Evolutionary conservation across 53 echinoderm and acorn worm species (phyloP).

Genomic region (Zoroaster sp.): DNA sequence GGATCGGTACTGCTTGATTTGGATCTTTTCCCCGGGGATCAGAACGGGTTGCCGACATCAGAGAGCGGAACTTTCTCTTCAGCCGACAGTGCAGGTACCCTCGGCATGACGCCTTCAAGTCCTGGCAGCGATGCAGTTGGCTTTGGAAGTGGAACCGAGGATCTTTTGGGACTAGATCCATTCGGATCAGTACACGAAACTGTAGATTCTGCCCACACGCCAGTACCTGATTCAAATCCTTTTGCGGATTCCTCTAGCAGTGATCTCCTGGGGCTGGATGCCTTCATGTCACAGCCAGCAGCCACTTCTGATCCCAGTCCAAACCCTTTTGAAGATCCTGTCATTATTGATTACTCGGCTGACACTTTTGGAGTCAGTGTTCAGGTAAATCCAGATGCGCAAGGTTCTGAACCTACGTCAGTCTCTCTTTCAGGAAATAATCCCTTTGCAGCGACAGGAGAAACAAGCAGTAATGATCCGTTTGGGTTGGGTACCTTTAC

Average conservation of each 20-base stretch:
- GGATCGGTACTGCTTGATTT: conserved; percentile 40
- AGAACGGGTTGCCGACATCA: conserved; percentile 21
- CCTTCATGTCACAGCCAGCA: conserved; percentile 29
- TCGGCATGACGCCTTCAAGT: conserved; percentile 31
- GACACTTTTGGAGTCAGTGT: conserved; percentile 1
- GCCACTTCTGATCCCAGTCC: neutral
- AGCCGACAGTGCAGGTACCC: conserved; percentile 10
- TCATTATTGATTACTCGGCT: neutral
- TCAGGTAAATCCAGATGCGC: neutral
- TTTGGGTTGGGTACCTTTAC: conserved; percentile 63
- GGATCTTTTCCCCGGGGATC: conserved; percentile 2
- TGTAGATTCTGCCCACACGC: neutral
- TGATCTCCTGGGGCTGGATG: conserved; percentile 8
- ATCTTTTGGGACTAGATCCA: conserved; percentile 65
- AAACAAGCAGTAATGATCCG: conserved; percentile 28
- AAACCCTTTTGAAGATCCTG: neutral
- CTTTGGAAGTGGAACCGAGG: conserved; percentile 47
- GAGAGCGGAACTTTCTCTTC: conserved; percentile 34
- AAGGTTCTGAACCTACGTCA: conserved; percentile 15
- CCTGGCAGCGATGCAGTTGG: conserved; percentile 43
- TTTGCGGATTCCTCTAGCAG: conserved; percentile 22
- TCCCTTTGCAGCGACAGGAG: conserved; percentile 28
- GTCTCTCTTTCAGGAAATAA: conserved; percentile 11
- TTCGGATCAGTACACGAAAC: conserved; percentile 29
- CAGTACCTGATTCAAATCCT: conserved; percentile 23